Evolutionary conservation across 2,797 vertebrate genomes (phyloP), one percentile per base, ranked within the genome.

Genomic region (Clarias pachynema): DNA sequence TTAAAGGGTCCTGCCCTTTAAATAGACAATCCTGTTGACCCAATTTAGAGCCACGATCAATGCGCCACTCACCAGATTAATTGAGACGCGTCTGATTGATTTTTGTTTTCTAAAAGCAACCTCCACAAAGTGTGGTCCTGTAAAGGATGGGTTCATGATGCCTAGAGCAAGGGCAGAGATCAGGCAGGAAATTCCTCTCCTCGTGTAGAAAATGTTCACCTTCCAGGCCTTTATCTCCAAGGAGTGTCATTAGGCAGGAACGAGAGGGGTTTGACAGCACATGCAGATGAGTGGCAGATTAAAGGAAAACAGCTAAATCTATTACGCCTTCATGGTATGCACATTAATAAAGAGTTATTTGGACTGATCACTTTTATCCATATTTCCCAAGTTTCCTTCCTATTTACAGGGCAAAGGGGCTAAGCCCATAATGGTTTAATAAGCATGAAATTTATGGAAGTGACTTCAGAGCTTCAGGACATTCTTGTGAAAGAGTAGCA

Each of bases 21-120:
- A 95, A 96, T 93, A 95, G 95, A 95, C 93, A 95, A 92, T 93
- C 95, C 94, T 94, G 92, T 94, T 94, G 95, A 95, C 96, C 96
- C 95, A 95, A 95, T 95, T 96, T 95, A 95, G 95, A 95, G 91
- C 92, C 88, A 90, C 93, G 90, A 96, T 96, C 95, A 95, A 94
- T 96, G 94, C 94, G 90, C 90, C 92, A 93, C 94, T 87, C 59
- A 88, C 91, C 93, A 95, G 95, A 95, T 95, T 95, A 94, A 96
- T 94, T 96, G 96, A 96, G 95, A 95, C 91, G 93, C 94, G 91
- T 91, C 90, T 88, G 91, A 95, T 96, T 91, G 94, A 96, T 96
- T 87, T 84, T 93, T 89, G 91, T 87, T 87, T 89, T 90, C 87
- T 88, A 87, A 81, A 86, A 89, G 87, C 84, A 84, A 74, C 84